A percentile compares a stretch with the other conserved stretches of the same genome.
Conservation (phyloP, 1,140 invertebrate species). For the Manduca sexta region DNA sequence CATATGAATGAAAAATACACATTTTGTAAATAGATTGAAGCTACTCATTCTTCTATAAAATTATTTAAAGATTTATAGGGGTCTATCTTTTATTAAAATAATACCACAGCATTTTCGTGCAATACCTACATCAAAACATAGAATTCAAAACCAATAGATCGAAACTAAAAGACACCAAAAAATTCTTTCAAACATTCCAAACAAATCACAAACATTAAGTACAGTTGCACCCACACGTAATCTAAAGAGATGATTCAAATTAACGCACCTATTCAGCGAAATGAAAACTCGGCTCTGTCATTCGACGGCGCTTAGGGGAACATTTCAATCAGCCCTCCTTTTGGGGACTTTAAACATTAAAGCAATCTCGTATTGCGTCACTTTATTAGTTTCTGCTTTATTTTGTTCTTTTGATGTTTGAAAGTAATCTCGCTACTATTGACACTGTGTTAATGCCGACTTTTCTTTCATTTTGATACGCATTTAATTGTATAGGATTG, state of each 20-base stretch:
- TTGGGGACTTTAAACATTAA: conserved; percentile 64
- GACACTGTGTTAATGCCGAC: conserved; percentile 5
- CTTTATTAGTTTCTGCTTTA: conserved; percentile 67
- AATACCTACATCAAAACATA: too few species aligned
- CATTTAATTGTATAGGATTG: too few species aligned
- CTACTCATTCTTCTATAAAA: conserved; percentile 39
- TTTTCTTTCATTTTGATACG: too few species aligned
- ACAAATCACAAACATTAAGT: background rate
- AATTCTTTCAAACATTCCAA: too few species aligned
- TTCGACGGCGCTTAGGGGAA: conserved; percentile 49
- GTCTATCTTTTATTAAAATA: background rate
- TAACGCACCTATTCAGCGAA: conserved; percentile 63
- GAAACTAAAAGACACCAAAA: too few species aligned
- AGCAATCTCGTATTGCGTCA: conserved; percentile 63
- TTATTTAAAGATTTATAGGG: background rate
- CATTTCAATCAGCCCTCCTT: conserved; percentile 64
- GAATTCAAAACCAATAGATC: too few species aligned
- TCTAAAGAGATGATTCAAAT: conserved; percentile 65
- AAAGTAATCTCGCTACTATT: conserved; percentile 50
- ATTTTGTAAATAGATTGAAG: conserved; percentile 6
- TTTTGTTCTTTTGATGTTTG: conserved; percentile 65
- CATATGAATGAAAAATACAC: too few species aligned
- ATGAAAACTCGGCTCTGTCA: conserved; percentile 55
- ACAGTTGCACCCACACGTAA: conserved; percentile 8
- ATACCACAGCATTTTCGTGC: conserved; percentile 9